Evolutionary conservation across 2,888 invertebrate species (phyloP).

Genomic region (Amphipyra tragopoginis): DNA sequence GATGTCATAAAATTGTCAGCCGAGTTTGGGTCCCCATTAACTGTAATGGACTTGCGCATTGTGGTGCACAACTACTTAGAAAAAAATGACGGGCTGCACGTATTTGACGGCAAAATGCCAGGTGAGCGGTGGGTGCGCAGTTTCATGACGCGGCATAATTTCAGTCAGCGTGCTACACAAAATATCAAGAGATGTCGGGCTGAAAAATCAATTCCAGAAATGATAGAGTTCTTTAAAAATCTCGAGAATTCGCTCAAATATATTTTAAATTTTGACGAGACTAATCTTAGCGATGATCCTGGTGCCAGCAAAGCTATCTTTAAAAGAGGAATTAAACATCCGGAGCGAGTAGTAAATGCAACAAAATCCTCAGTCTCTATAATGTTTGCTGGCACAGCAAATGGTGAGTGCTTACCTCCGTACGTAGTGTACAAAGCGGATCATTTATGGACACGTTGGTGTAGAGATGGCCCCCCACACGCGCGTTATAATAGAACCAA

Average conservation of each 20-base stretch:
- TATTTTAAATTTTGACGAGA: conserved; percentile 31
- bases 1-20: no score
- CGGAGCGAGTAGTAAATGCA: conserved; percentile 64
- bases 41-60: conserved; percentile 27
- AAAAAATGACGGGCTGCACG: conserved; percentile 23
- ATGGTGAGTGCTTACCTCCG: conserved; percentile 54
- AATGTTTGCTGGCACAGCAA: conserved; percentile 70
- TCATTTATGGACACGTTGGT: conserved; percentile 70
- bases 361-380: conserved; percentile 65
- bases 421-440: conserved; percentile 77
- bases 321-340: conserved; percentile 64
- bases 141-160: conserved; percentile 26
- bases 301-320: conserved; percentile 11
- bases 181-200: conserved; percentile 18
- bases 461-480: conserved; percentile 64
- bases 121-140: conserved; percentile 22
- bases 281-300: conserved; percentile 25
- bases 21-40: conserved; percentile 31
- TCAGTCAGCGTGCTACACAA: conserved; percentile 15
- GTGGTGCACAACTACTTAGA: conserved; percentile 26
- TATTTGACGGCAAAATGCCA: conserved; percentile 27
- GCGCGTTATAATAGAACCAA: conserved; percentile 59
- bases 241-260: conserved; percentile 2
- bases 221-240: conserved; percentile 6
- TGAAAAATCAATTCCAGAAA: conserved; percentile 6